A percentile compares a stretch with the other conserved stretches of the same genome.
Conservation (phyloP, 1,140 invertebrate genomes). For the Drosophila kurseongensis region DNA sequence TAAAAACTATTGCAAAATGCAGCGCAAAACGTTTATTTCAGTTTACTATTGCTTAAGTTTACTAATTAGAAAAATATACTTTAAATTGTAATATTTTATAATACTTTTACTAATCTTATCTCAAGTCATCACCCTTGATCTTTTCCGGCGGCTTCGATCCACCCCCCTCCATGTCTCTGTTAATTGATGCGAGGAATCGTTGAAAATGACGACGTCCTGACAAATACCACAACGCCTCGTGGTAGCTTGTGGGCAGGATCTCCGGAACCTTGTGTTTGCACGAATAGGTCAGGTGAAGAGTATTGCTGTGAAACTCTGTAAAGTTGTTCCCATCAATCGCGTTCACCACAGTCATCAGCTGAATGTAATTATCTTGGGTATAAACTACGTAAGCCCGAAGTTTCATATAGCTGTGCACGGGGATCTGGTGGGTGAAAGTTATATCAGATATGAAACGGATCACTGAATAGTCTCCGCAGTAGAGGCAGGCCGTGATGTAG, state of each 20-base stretch:
- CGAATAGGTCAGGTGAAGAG: conserved; percentile 90
- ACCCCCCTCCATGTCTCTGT: background rate
- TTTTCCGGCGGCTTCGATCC: no score
- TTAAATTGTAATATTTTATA: no score
- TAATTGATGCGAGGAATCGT: background rate
- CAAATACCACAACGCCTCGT: conserved; percentile 90
- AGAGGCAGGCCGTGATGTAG: conserved; percentile 87
- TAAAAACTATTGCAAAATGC: no score
- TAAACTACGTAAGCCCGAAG: conserved; percentile 89
- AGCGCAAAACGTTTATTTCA: no score
- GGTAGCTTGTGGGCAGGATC: conserved; percentile 89
- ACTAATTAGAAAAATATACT: no score
- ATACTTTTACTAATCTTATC: background rate
- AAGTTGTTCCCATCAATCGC: conserved; percentile 87
- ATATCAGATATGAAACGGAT: conserved; percentile 89
- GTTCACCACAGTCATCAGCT: conserved; percentile 88
- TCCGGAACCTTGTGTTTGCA: conserved; percentile 85
- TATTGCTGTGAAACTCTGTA: conserved; percentile 87
- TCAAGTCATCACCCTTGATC: background rate
- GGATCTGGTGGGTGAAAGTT: conserved; percentile 88
- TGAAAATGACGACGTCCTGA: conserved; percentile 86
- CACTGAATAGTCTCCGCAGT: conserved; percentile 86
- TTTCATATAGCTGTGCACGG: conserved; percentile 88
- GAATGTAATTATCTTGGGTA: conserved; percentile 87
- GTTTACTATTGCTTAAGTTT: no score